phyloP scores from a whole-genome alignment of 2,113 vertebrate species.

The Thymallus thymallus region DNA sequence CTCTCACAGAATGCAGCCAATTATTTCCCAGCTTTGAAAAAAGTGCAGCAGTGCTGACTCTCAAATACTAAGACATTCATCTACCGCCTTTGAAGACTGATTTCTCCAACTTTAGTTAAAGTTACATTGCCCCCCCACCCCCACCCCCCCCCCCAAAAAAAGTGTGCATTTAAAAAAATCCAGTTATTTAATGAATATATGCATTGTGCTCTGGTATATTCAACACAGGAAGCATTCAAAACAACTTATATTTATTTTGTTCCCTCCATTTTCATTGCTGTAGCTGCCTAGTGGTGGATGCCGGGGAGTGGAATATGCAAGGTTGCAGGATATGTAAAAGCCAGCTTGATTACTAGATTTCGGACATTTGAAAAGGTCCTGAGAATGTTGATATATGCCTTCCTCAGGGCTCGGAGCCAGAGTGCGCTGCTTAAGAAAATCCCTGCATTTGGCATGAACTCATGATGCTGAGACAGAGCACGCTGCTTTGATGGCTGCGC shows the following conservation, averaged over 20 bases:
- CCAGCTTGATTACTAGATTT: no score
- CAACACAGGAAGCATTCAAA: slow-evolving; percentile 35
- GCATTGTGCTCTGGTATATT: slow-evolving; percentile 12
- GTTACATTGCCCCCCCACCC: background rate
- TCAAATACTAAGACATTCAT: slow-evolving; percentile 58
- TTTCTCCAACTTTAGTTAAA: slow-evolving; percentile 31
- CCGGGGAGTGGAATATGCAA: background rate
- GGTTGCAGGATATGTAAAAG: slow-evolving; percentile 4
- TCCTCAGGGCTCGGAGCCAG: no score
- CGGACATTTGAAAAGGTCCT: no score
- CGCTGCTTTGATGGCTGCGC: no score
- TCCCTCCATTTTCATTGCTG: background rate
- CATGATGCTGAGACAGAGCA: no score
- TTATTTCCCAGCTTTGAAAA: slow-evolving; percentile 62
- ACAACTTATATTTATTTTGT: slow-evolving; percentile 25
- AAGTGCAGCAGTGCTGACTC: slow-evolving; percentile 52
- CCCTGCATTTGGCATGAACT: no score
- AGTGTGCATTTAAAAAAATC: slow-evolving; percentile 16
- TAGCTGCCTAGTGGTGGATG: background rate
- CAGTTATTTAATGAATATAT: slow-evolving; percentile 32
- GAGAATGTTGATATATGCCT: no score
- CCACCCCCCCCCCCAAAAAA: background rate
- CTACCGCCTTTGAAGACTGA: slow-evolving; percentile 54
- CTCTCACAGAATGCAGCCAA: slow-evolving; percentile 60
- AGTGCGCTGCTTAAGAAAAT: no score